These are phyloP conservation scores for Thelaira solivaga DNA, from an alignment of 2,888 invertebrate species.

Conservation along the genomic window DNA sequence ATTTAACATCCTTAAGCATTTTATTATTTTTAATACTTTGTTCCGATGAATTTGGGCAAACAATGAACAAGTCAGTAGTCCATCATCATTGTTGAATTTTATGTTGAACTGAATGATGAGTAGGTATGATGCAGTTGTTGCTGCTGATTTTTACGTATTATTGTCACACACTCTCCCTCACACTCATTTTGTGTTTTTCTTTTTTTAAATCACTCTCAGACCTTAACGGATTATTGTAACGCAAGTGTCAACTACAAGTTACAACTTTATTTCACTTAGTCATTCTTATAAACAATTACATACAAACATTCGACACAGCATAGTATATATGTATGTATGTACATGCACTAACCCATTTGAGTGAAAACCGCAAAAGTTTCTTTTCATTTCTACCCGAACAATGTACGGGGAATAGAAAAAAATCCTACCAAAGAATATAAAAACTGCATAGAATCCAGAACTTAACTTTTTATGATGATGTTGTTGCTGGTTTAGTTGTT, in stretches of 20 bases:
- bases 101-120: background rate
- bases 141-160: constrained; percentile 16
- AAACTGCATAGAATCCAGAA: constrained; percentile 32
- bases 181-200: background rate
- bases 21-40: background rate
- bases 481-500: background rate
- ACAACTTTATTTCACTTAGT: constrained; percentile 10
- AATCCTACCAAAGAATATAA: constrained; percentile 19
- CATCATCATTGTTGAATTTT: constrained; percentile 36
- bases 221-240: constrained; percentile 55
- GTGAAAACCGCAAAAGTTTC: constrained; percentile 55
- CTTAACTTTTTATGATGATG: constrained; percentile 48
- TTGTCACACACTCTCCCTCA: constrained; percentile 31
- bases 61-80: constrained; percentile 28
- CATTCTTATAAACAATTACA: constrained; percentile 15
- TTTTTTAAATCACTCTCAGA: constrained; percentile 37
- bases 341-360: constrained; percentile 21
- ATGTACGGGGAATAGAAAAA: background rate
- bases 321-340: background rate
- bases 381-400: background rate
- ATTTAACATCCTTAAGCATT: constrained; percentile 53
- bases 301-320: too few species aligned
- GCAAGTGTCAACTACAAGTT: constrained; percentile 61
- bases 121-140: constrained; percentile 25
- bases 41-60: constrained; percentile 4